Evolutionary conservation across 2,888 invertebrate species (phyloP).

Genomic region (Athalia rosae): DNA sequence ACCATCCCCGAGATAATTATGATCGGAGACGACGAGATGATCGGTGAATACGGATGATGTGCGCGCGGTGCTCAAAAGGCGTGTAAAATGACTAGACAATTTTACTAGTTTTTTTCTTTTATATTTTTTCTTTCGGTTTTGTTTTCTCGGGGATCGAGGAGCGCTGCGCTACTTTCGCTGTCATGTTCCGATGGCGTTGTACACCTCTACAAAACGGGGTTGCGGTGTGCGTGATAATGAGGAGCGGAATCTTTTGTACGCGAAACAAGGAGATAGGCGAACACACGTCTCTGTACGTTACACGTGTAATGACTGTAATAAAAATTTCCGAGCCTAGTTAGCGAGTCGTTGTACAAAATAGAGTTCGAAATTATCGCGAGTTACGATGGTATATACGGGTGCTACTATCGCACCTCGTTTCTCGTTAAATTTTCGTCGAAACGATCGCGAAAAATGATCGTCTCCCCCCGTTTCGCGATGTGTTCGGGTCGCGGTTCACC

Average conservation of each 20-base stretch:
- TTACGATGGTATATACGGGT: too few species aligned
- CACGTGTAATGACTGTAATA: slow-evolving; percentile 33
- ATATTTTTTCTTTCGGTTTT: neutral
- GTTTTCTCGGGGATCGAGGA: neutral
- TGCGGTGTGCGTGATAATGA: slow-evolving; percentile 10
- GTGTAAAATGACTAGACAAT: slow-evolving; percentile 25
- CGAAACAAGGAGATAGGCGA: slow-evolving; percentile 36
- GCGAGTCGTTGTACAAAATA: slow-evolving; percentile 22
- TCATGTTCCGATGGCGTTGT: slow-evolving; percentile 22
- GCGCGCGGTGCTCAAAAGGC: slow-evolving; percentile 16
- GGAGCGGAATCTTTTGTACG: slow-evolving; percentile 39
- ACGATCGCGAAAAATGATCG: too few species aligned
- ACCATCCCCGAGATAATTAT: too few species aligned
- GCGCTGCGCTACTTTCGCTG: slow-evolving; percentile 22
- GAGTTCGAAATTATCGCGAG: neutral
- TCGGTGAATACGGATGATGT: slow-evolving; percentile 3
- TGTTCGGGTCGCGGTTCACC: too few species aligned
- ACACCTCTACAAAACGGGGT: too few species aligned
- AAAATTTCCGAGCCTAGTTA: slow-evolving; percentile 26
- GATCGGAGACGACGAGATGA: too few species aligned
- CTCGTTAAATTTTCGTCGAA: neutral
- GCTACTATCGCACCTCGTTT: neutral
- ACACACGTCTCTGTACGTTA: too few species aligned
- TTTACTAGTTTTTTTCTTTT: too few species aligned
- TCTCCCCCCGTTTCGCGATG: too few species aligned